phyloP scores from a whole-genome alignment of 2,797 vertebrate genomes.

The Ctenopoma kingsleyae region DNA sequence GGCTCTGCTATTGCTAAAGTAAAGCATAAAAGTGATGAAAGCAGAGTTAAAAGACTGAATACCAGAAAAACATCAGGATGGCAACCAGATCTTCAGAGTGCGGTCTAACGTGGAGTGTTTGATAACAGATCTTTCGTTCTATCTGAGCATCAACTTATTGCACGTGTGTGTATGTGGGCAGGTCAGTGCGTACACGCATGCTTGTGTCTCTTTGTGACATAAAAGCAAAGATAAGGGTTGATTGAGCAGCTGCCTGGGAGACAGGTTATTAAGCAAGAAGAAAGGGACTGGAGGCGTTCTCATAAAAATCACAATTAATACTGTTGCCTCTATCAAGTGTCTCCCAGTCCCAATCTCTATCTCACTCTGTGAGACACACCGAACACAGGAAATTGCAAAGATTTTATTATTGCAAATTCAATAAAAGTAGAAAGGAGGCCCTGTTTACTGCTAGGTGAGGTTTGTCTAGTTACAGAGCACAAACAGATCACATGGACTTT shows the following conservation, averaged over 20 bases:
- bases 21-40: conserved; percentile 34
- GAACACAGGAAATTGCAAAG: conserved; percentile 89
- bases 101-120: background rate
- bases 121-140: conserved; percentile 45
- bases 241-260: conserved; percentile 81
- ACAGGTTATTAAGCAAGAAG: conserved; percentile 86
- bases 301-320: conserved; percentile 87
- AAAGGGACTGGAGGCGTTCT: conserved; percentile 72
- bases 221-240: conserved; percentile 82
- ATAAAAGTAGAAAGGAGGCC: conserved; percentile 77
- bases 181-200: conserved; percentile 11
- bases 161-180: conserved; percentile 20
- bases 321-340: conserved; percentile 80
- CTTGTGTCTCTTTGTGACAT: conserved; percentile 68
- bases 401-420: conserved; percentile 88
- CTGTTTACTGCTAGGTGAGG: conserved; percentile 62
- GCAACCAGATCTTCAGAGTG: conserved; percentile 24
- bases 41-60: conserved; percentile 6
- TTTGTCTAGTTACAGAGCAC: conserved; percentile 38
- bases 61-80: conserved; percentile 1
- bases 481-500: conserved; percentile 30
- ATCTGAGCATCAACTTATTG: conserved; percentile 54
- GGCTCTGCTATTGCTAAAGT: background rate
- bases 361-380: conserved; percentile 64
- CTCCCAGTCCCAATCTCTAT: conserved; percentile 71